Evolutionary conservation across 2,797 vertebrate species (phyloP), one percentile per base, ranked within the genome.

Genomic region (Rhabdomys pumilio): DNA sequence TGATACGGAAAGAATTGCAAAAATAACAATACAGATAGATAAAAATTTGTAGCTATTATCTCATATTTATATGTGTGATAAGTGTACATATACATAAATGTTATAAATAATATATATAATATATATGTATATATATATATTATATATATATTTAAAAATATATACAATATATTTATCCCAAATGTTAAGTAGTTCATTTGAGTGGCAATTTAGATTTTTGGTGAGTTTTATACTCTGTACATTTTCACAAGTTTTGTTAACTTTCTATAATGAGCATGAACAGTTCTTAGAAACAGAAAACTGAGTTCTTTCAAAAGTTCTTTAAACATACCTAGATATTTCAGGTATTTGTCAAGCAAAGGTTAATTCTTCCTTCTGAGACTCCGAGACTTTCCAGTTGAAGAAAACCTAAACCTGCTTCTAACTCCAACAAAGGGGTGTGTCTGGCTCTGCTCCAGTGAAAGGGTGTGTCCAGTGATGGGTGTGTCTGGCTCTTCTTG

Each of bases 131-230:
- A 10, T 61, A 24, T n/a, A n/a, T n/a, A n/a, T n/a, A n/a, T n/a
- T n/a, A 24, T 61, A 61, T 24, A 6, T 24, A 61, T 24, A 61
- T 26, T 24, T 0, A 61, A 38, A 96, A 67, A 92, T 38, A 94
- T 59, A 72, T 31, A 65, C 77, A 41, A 83, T 24, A 85, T 80
- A 89, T 72, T 72, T 38, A 44, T 2, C 13, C 84, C 84, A 11
- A 95, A 75, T 90, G 34, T 69, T 69, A 89, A 57, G 20, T 84
- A 67, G 76, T 76, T 95, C 50, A 94, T 77, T 91, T 92, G 63
- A 87, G 13, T 81, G 6, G 47, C 67, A 15, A 55, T 44, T 73
- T 93, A 84, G 65, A 87, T 50, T 83, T 81, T 0, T 89, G 20
- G 67, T 86, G 22, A 69, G 76, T 92, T 92, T 87, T 76, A 88